Evolutionary conservation across 2,888 invertebrate genomes (phyloP).

Genomic region (Amphipoea oculea): DNA sequence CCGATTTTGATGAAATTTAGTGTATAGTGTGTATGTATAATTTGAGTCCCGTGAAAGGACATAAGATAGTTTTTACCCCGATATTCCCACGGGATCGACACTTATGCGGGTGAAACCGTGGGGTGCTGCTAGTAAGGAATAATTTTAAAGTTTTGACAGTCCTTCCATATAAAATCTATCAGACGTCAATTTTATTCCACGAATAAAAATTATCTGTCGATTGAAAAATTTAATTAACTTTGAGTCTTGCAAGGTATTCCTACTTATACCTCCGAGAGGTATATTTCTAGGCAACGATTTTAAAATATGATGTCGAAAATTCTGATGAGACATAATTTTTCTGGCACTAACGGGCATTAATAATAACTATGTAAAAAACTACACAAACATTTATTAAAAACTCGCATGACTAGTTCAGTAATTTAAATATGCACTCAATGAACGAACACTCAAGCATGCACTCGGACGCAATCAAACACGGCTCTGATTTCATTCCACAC

Average conservation of each 20-base stretch:
- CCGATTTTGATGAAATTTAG: no score
- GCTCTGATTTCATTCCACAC: constrained; percentile 16
- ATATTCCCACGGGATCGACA: no score
- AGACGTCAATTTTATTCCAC: no score
- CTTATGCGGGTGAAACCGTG: no score
- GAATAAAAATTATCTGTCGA: no score
- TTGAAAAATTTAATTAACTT: no score
- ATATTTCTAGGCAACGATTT: not conserved
- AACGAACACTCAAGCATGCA: constrained; percentile 17
- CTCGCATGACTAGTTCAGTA: not conserved
- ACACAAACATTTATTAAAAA: not conserved
- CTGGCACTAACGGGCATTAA: not conserved
- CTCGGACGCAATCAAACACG: constrained; percentile 8
- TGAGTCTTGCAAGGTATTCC: not conserved
- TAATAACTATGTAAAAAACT: not conserved
- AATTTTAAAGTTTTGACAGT: no score
- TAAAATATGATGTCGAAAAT: not conserved
- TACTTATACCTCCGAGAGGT: not conserved
- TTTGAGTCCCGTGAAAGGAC: no score
- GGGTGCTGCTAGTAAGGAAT: no score
- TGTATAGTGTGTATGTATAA: no score
- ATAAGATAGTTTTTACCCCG: no score
- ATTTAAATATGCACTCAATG: constrained; percentile 23
- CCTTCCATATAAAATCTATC: no score
- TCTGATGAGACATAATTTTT: not conserved